Conservation (phyloP, 2,797 vertebrate species). For the Psittacula derbiana region DNA sequence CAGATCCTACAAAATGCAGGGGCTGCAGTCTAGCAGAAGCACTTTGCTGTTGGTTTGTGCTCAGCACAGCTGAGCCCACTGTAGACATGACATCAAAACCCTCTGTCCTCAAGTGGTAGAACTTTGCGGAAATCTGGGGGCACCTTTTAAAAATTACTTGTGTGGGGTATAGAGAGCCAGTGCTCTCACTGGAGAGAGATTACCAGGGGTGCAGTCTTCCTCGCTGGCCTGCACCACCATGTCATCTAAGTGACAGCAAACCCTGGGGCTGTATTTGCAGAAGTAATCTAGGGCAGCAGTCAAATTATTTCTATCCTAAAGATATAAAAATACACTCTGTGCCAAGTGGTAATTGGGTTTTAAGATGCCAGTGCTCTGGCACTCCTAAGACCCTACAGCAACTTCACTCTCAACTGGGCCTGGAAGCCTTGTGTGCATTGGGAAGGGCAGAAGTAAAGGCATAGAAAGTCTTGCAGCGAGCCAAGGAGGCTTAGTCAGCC, state of each 20-base stretch:
- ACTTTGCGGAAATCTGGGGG: background rate
- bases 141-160: background rate
- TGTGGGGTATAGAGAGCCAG: background rate
- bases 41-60: background rate
- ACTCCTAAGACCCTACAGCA: background rate
- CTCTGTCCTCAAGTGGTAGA: background rate
- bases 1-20: background rate
- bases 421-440: background rate
- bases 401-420: background rate
- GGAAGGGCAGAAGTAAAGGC: background rate
- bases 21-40: background rate
- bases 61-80: background rate
- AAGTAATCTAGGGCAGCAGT: background rate
- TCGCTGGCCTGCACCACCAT: background rate
- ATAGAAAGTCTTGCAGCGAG: background rate
- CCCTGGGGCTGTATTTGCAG: background rate
- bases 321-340: background rate
- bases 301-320: background rate
- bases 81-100: fast-evolving
- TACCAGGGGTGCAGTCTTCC: background rate
- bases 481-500: background rate
- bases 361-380: background rate
- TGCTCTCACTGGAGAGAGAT: background rate
- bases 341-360: background rate
- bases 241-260: background rate